These are phyloP conservation scores for Argyresthia goedartella DNA, from an alignment of 2,888 invertebrate genomes.

Conservation along the genomic window DNA sequence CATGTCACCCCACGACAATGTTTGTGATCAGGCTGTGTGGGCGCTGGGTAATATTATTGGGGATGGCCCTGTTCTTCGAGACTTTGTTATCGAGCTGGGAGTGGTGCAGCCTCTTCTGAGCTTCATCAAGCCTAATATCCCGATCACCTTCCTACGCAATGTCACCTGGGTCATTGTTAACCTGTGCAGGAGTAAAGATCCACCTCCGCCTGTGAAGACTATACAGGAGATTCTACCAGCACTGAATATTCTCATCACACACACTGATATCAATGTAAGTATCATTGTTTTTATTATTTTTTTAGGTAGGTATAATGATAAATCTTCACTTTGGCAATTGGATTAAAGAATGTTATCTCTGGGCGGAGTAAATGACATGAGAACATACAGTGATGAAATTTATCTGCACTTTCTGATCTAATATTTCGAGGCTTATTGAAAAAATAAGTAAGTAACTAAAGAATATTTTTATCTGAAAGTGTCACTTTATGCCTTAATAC, in stretches of 20 bases:
- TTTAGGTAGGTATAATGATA: no score
- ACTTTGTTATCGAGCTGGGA: constrained; percentile 94
- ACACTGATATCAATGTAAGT: constrained; percentile 95
- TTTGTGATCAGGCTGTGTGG: constrained; percentile 99
- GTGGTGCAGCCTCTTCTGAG: constrained; percentile 93
- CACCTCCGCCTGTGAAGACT: constrained; percentile 91
- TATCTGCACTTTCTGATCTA: no score
- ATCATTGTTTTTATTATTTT: constrained; percentile 9
- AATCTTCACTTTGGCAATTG: no score
- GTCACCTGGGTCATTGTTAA: constrained; percentile 99
- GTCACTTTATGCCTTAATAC: no score
- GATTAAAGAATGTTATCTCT: no score
- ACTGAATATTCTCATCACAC: constrained; percentile 92
- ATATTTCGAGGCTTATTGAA: no score
- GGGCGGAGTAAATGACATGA: no score
- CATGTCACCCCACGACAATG: constrained; percentile 94
- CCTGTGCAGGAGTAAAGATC: constrained; percentile 98
- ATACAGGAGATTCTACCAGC: constrained; percentile 95
- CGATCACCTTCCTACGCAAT: constrained; percentile 95
- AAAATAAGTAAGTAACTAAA: no score
- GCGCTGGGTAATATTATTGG: constrained; percentile 88
- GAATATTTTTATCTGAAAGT: no score
- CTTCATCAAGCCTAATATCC: constrained; percentile 96
- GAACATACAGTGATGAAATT: no score
- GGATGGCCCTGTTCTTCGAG: constrained; percentile 94